phyloP scores from a whole-genome alignment of 2,888 invertebrate species.

The Mimas tiliae region DNA sequence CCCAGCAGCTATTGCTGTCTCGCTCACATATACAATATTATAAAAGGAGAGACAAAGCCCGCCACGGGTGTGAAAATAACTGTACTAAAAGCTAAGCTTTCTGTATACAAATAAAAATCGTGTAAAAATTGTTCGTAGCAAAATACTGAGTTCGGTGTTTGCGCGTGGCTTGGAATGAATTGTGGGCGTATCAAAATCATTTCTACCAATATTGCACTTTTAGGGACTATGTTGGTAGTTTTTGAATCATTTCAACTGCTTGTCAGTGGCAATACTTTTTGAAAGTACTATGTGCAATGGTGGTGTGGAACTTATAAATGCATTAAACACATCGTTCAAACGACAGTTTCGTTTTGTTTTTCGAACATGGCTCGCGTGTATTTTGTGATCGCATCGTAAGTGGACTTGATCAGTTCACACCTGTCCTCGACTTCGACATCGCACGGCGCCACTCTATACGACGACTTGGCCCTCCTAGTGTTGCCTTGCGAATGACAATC shows the following conservation, averaged over 20 bases:
- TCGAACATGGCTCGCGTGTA: constrained; percentile 80
- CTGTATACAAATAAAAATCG: constrained; percentile 57
- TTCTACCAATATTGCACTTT: constrained; percentile 50
- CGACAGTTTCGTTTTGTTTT: constrained; percentile 76
- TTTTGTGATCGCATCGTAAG: constrained; percentile 76
- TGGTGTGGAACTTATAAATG: constrained; percentile 24
- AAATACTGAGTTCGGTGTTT: constrained; percentile 67
- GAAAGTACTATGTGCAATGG: constrained; percentile 5
- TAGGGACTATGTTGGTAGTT: constrained; percentile 13
- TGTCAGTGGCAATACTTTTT: constrained; percentile 14
- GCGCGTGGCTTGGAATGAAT: constrained; percentile 71
- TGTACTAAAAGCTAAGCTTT: constrained; percentile 64
- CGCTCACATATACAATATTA: constrained; percentile 32
- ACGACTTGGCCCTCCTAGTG: constrained; percentile 52
- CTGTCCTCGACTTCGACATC: constrained; percentile 72
- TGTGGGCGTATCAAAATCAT: constrained; percentile 66
- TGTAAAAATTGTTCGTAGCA: constrained; percentile 72
- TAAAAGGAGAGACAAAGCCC: constrained; percentile 31
- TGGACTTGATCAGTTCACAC: constrained; percentile 76
- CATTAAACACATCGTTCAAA: constrained; percentile 67
- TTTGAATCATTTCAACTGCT: constrained; percentile 25
- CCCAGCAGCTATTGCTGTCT: constrained; percentile 33
- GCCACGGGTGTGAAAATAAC: constrained; percentile 25
- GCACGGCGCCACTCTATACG: constrained; percentile 69
- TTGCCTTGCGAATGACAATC: constrained; percentile 39